Base-by-base conservation (phyloP, 2,113 vertebrate genomes). In the Tachuris rubrigastra region DNA sequence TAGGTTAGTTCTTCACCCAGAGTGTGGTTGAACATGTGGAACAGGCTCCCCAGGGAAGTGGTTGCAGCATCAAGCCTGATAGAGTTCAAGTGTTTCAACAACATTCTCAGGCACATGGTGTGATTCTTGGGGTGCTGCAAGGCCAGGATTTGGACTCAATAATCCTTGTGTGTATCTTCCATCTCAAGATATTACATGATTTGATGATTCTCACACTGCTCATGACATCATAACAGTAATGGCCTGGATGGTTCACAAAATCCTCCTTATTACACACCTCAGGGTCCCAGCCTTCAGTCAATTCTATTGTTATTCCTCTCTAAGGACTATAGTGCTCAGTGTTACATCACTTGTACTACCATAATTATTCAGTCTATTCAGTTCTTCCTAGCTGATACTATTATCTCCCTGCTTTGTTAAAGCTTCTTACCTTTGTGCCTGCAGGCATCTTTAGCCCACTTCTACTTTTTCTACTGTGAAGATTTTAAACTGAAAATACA, bases 121-220 rank as follows among this genome's bases (percentile, higher is more conserved):
- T 37, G 46, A 77, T 10, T 46, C 33, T 15, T 37, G 9, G 18
- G 18, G 12, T 77, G 22, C 7, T 28, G 8, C 28, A 46, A 9
- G 14, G 19, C 22, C 27, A 28, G 0, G 1, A 20, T 5, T 24
- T 24, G 5, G 23, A 39, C 28, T 53, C 23, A 19, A 1, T 52
- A 22, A 19, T 53, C 23, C 11, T 30, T 1, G 0, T 14, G 11
- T 20, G 24, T n/a, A 9, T 27, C 35, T 77, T 46, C 31, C 12
- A 69, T 42, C 31, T 77, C 22, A 33, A 9, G 12, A 15, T 46
- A 13, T 39, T 33, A 62, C 27, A 46, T 22, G 12, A 52, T 18
- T 33, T 3, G 0, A 60, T 46, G 18, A 69, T 7, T 53, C 13
- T 77, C 65, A 21, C 18, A 41, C 31, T 87, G 50, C 41, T 46